Conservation (phyloP, 1,140 invertebrate species). For the Ganaspis sp. region DNA sequence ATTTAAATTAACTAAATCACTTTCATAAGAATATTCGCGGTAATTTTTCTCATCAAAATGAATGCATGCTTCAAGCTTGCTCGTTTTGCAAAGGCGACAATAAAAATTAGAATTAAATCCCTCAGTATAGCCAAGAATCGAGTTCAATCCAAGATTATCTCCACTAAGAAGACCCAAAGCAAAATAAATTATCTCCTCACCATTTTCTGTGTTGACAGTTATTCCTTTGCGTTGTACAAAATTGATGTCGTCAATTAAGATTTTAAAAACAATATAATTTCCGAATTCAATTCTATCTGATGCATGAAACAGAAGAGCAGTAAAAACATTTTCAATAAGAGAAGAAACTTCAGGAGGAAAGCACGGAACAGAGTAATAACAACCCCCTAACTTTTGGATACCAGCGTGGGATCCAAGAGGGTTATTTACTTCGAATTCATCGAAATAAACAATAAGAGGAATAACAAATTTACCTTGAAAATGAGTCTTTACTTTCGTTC, state of each 20-base stretch:
- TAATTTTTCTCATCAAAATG: neutral
- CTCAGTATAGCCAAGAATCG: slow-evolving; percentile 11
- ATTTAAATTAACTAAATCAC: neutral
- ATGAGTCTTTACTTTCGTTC: slow-evolving; percentile 19
- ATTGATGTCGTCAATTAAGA: slow-evolving; percentile 35
- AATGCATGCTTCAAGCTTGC: neutral
- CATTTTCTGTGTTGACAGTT: slow-evolving; percentile 27
- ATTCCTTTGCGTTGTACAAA: slow-evolving; percentile 37
- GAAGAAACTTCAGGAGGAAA: slow-evolving; percentile 43
- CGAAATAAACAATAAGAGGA: slow-evolving; percentile 31
- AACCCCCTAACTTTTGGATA: slow-evolving; percentile 39
- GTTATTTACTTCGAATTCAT: slow-evolving; percentile 34
- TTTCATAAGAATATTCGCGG: neutral
- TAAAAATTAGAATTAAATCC: slow-evolving; percentile 34
- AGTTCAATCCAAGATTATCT: slow-evolving; percentile 22
- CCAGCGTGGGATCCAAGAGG: slow-evolving; percentile 42
- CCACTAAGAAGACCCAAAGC: slow-evolving; percentile 30
- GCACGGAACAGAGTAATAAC: slow-evolving; percentile 38
- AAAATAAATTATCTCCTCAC: slow-evolving; percentile 38
- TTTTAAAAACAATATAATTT: slow-evolving; percentile 34
- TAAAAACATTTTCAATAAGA: slow-evolving; percentile 47
- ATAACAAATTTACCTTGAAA: slow-evolving; percentile 39
- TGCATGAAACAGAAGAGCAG: slow-evolving; percentile 35
- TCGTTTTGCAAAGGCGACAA: slow-evolving; percentile 27
- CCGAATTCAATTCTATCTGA: slow-evolving; percentile 17